phyloP scores from a whole-genome alignment of 2,797 vertebrate genomes.

The Ciconia nigra region DNA sequence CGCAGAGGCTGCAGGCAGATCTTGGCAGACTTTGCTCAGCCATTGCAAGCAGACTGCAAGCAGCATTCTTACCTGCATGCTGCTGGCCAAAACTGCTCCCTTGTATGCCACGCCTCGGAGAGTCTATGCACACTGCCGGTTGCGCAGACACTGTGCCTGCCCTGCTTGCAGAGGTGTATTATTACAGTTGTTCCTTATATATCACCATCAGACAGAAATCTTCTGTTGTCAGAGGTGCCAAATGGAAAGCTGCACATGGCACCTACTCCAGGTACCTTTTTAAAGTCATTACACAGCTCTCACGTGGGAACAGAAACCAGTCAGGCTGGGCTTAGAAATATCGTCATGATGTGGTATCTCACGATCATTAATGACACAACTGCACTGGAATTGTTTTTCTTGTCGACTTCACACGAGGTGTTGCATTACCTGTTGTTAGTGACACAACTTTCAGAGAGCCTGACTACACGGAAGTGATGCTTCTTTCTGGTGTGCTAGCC shows the following conservation, averaged over 20 bases:
- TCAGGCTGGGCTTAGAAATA: not conserved
- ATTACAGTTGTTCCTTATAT: not conserved
- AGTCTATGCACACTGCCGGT: not conserved
- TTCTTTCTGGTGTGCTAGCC: not conserved
- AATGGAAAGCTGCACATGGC: not conserved
- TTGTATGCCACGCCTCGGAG: accelerated
- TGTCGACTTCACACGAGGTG: not conserved
- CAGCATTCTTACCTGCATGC: not conserved
- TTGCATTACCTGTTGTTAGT: not conserved
- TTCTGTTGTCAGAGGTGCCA: not conserved
- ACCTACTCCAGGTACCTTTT: not conserved
- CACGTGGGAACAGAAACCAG: not conserved
- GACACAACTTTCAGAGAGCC: not conserved
- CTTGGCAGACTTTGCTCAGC: not conserved
- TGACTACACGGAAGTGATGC: not conserved
- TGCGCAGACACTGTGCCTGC: not conserved
- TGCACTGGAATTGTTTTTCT: not conserved
- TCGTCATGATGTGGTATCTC: not conserved
- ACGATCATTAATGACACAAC: not conserved
- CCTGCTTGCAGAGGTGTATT: not conserved
- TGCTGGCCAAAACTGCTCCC: not conserved
- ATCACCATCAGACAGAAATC: not conserved
- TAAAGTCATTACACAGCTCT: not conserved
- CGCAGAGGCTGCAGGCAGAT: not conserved
- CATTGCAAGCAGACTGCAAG: not conserved